Evolutionary conservation across 2,113 vertebrate species (phyloP).

Genomic region (Camelus dromedarius): DNA sequence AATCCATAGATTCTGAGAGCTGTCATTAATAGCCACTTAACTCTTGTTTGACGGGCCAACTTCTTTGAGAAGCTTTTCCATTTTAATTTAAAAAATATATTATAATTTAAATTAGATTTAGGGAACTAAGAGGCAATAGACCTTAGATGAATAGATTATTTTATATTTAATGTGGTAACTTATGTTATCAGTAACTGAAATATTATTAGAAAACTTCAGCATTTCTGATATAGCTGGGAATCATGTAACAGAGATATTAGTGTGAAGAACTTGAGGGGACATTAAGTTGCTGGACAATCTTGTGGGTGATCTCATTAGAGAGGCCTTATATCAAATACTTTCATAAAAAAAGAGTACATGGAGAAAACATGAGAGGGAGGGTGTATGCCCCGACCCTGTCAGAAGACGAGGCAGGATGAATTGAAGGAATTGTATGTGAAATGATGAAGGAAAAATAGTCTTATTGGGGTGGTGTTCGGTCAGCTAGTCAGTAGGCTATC

Average conservation of each 20-base stretch:
- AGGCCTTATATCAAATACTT: not conserved
- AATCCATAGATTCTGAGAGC: not conserved
- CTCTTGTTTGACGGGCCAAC: not conserved
- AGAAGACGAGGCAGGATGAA: not conserved
- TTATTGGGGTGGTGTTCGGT: not conserved
- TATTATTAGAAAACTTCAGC: conserved; percentile 6
- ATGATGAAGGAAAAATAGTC: not conserved
- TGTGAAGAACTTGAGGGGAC: not conserved
- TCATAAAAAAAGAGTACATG: not conserved
- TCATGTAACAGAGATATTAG: not conserved
- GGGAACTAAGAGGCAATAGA: not conserved
- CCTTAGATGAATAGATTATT: conserved; percentile 27
- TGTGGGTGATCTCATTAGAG: not conserved
- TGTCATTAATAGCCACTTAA: not conserved
- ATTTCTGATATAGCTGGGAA: not conserved
- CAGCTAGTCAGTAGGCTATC: not conserved
- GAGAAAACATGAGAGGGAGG: not conserved
- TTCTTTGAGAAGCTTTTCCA: conserved; percentile 41
- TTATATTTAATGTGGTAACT: conserved; percentile 39
- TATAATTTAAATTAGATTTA: conserved; percentile 60
- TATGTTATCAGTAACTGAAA: conserved; percentile 10
- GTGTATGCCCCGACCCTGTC: not conserved
- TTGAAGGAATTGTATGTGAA: not conserved
- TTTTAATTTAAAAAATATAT: conserved; percentile 29
- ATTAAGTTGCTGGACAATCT: not conserved